These are phyloP conservation scores for Dynastes maya DNA, from an alignment of 2,888 invertebrate genomes.

Conservation along the genomic window DNA sequence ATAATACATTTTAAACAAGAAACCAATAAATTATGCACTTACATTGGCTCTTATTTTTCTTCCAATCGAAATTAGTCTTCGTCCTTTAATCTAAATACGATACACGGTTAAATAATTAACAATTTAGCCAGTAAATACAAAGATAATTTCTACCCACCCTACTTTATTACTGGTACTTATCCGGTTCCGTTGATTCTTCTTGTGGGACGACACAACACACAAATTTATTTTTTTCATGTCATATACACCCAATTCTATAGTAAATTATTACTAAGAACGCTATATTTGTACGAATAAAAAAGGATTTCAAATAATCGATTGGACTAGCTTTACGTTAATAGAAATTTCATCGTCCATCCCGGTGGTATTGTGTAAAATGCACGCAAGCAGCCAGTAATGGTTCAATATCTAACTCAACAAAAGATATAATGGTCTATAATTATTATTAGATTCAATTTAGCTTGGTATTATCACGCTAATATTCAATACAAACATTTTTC, in stretches of 20 bases:
- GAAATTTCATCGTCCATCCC: conserved; percentile 8
- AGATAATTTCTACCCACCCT: too few species aligned
- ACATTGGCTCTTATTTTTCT: too few species aligned
- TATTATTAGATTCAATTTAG: conserved; percentile 26
- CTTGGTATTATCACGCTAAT: background rate
- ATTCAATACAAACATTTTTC: background rate
- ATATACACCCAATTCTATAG: background rate
- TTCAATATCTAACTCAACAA: conserved; percentile 18
- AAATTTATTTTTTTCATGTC: background rate
- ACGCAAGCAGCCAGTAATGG: background rate
- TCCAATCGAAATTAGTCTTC: too few species aligned
- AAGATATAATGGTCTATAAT: background rate
- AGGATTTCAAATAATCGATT: conserved; percentile 20
- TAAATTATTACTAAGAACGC: conserved; percentile 1
- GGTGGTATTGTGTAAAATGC: conserved; percentile 6
- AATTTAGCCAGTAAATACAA: too few species aligned
- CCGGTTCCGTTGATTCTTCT: too few species aligned
- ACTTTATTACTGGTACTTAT: too few species aligned
- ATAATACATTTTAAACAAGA: too few species aligned
- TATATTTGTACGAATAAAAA: conserved; percentile 19
- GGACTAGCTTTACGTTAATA: conserved; percentile 12
- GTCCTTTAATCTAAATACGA: too few species aligned
- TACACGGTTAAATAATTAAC: too few species aligned
- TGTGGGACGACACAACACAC: background rate
- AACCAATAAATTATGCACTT: too few species aligned